Base-by-base conservation (phyloP, 1,140 invertebrate genomes). In the Microplitis demolitor region DNA sequence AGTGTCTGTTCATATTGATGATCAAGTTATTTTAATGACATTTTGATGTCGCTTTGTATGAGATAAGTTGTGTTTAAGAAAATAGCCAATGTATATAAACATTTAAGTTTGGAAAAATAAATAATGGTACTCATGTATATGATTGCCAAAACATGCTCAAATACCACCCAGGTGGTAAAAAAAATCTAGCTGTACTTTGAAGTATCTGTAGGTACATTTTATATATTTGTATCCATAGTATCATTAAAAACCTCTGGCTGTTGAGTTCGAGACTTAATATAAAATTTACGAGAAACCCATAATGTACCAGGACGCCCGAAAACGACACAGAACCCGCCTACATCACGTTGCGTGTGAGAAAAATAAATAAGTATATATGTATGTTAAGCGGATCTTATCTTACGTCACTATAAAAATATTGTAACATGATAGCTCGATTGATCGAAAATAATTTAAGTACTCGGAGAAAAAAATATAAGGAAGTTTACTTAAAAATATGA, bases 391-490 rank as follows among this genome's bases (percentile, higher is more conserved):
- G 5, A 45, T 45, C 39, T 45, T 9, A 45, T 11, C 6, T 45
- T 45, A 11, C 39, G 39, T 45, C 39, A 45, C 39, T 45, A 11
- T 45, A 11, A 45, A 45, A 45, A 45, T 45, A 45, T 45, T 45
- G 39, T 35, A 58, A 50, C 37, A 63, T 63, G 74, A 75, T 78
- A 78, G 75, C 79, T 71, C 78, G 79, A 79, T 74, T 72, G 78
- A 83, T 83, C 79, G 78, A 81, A 6, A 45, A 11, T 45, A 45
- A 45, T 45, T 45, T 9, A 6, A 45, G 39, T 24, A 24, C 24
- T 1, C 24, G 24, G 24, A 0, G 24, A 24, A 24, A 24, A 24
- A 24, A 24, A 24, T 24, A 1, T 2, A 24, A 24, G 24, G 24
- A 24, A 24, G 1, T 24, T 24, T 24, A 24, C 24, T 24, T 2